Evolutionary conservation across 2,888 invertebrate species (phyloP).

Genomic region (Dynastes hyllus): DNA sequence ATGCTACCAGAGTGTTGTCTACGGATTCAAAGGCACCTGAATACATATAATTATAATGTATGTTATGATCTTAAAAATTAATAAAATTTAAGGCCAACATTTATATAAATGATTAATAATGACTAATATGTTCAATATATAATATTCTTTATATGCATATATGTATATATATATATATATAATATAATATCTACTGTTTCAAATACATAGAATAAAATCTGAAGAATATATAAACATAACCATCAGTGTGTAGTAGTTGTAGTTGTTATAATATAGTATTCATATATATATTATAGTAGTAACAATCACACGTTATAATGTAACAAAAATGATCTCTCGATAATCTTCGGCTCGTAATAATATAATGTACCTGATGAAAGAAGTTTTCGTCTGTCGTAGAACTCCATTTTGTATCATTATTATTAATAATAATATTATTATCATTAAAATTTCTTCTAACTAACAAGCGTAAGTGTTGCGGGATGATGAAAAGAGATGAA

Average conservation of each 20-base stretch:
- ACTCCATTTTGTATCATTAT: conserved; percentile 18
- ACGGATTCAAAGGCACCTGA: too few species aligned
- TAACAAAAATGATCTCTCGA: conserved; percentile 19
- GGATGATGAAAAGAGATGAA: conserved; percentile 33
- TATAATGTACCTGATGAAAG: conserved; percentile 48
- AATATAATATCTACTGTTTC: conserved; percentile 34
- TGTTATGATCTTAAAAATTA: conserved; percentile 48
- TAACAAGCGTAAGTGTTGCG: conserved; percentile 42
- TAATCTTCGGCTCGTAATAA: conserved; percentile 6
- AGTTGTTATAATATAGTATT: conserved; percentile 10
- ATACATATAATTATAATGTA: conserved; percentile 32
- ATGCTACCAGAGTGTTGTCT: too few species aligned
- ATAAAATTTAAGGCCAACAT: conserved; percentile 53
- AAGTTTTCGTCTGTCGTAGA: conserved; percentile 28
- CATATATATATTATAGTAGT: conserved; percentile 31
- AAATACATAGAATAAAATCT: conserved; percentile 43
- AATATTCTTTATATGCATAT: conserved; percentile 31
- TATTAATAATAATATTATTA: conserved; percentile 13
- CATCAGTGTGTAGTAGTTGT: conserved; percentile 26
- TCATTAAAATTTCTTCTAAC: conserved; percentile 33
- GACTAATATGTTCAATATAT: conserved; percentile 35
- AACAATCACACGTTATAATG: conserved; percentile 36
- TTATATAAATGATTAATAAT: conserved; percentile 48
- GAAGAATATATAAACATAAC: conserved; percentile 39
- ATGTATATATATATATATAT: conserved; percentile 22